Conservation (phyloP, 2,113 vertebrate species). For the Centropus bengalensis region DNA sequence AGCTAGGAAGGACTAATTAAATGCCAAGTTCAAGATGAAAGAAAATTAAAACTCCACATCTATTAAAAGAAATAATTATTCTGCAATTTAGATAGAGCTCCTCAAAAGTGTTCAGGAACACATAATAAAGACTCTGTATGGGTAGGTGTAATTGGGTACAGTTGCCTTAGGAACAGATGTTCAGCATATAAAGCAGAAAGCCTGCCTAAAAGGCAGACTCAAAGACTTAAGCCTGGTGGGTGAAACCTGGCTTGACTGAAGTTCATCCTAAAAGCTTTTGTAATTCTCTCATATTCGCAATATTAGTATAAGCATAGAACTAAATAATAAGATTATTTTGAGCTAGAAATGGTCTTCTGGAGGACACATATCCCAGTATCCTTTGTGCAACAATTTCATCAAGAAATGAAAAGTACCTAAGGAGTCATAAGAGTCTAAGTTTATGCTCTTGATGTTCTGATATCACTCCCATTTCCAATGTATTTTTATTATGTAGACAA, state of each 20-base stretch:
- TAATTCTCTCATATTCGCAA: neutral
- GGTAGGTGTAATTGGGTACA: constrained; percentile 66
- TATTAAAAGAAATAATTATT: constrained; percentile 64
- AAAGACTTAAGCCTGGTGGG: neutral
- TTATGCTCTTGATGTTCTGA: neutral
- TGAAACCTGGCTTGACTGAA: neutral
- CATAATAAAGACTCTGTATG: constrained; percentile 10
- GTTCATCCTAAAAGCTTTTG: neutral
- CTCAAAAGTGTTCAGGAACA: constrained; percentile 5
- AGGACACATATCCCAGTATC: neutral
- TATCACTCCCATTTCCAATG: neutral
- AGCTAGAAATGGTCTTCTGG: neutral
- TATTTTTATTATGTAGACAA: neutral
- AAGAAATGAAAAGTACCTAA: neutral
- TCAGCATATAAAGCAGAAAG: constrained; percentile 17
- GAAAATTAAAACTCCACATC: neutral
- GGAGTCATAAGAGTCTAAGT: neutral
- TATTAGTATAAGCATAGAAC: neutral
- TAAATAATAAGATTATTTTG: neutral
- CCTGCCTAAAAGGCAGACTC: constrained; percentile 14
- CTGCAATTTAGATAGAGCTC: constrained; percentile 41
- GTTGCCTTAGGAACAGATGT: constrained; percentile 68
- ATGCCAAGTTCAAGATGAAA: neutral
- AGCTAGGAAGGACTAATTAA: constrained; percentile 1
- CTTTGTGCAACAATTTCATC: neutral